Base-by-base conservation (phyloP, 2,797 vertebrate species). In the Dendrocincla tyrannina region DNA sequence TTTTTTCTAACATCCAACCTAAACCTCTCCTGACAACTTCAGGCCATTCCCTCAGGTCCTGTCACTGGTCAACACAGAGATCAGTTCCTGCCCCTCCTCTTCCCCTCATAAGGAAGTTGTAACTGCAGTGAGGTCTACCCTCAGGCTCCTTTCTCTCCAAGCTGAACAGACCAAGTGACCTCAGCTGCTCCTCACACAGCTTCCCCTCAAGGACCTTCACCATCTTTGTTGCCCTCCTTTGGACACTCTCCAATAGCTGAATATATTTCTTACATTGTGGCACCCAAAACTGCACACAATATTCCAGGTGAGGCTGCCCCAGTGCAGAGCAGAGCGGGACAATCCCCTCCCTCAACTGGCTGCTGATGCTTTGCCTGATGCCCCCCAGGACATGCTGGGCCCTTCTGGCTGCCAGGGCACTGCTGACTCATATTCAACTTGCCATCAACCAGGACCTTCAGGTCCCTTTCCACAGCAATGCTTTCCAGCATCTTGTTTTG, bases 301-400 rank as follows among this genome's bases (percentile, higher is more conserved):
- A 12, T 24, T 16, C 41, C 17, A 44, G 30, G 62, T 64, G 62
- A 64, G 41, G 11, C 7, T 1, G 5, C 41, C 23, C 10, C 7
- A 32, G 39, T 23, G 39, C 30, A 64, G 22, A 64, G 62, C 30
- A 64, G 41, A 44, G 41, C 0, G 1, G 62, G 41, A 64, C 10
- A n/a, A 23, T n/a, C 41, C 7, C 7, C 30, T 44, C 19, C 30
- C 30, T 64, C 2, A 1, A 8, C 42, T 2, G 2, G 33, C 16
- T 59, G 24, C 16, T 1, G 5, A 35, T 27, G 22, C 41, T 44
- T 32, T 44, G 20, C 22, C 41, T 64, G 41, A 17, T 64, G 10
- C 15, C 30, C 10, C 28, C 30, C 62, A 44, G 30, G 62, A n/a
- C 30, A n/a, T 2, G 5, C 15, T 9, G 44, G 41, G 5, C 20